Evolutionary conservation across 2,888 invertebrate genomes (phyloP).

Genomic region (Lepidochrysops patricia): DNA sequence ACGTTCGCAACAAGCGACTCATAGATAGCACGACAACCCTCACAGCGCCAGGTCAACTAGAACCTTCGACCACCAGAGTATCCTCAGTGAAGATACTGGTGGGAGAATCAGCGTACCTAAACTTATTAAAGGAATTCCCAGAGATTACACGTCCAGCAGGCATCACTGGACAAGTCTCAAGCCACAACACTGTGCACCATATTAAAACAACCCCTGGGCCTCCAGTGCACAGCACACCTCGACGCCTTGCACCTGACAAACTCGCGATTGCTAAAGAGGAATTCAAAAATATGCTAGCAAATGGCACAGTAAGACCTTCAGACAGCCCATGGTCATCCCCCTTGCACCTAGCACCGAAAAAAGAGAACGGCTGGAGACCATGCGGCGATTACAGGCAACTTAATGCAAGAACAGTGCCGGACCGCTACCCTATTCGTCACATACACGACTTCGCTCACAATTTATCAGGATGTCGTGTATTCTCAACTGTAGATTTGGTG

Average conservation of each 20-base stretch:
- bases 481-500: conserved; percentile 21
- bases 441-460: conserved; percentile 22
- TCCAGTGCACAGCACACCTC: conserved; percentile 14
- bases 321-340: background rate
- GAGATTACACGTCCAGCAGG: conserved; percentile 18
- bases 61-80: too few relatives aligned
- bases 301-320: conserved; percentile 8
- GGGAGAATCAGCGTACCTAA: background rate
- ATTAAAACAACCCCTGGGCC: conserved; percentile 20
- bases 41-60: too few relatives aligned
- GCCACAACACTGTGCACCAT: conserved; percentile 21
- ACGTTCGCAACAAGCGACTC: conserved; percentile 26
- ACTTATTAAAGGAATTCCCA: too few relatives aligned
- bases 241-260: conserved; percentile 18
- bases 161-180: background rate
- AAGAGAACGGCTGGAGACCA: background rate
- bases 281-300: too few relatives aligned
- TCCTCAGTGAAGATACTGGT: too few relatives aligned
- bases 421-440: conserved; percentile 23
- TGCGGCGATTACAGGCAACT: too few relatives aligned
- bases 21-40: conserved; percentile 20
- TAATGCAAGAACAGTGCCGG: conserved; percentile 24
- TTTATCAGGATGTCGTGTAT: conserved; percentile 20
- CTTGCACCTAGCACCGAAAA: background rate
- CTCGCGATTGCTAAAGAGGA: conserved; percentile 1